Conservation (phyloP, 2,113 vertebrate species). For the Hypanus sabinus region DNA sequence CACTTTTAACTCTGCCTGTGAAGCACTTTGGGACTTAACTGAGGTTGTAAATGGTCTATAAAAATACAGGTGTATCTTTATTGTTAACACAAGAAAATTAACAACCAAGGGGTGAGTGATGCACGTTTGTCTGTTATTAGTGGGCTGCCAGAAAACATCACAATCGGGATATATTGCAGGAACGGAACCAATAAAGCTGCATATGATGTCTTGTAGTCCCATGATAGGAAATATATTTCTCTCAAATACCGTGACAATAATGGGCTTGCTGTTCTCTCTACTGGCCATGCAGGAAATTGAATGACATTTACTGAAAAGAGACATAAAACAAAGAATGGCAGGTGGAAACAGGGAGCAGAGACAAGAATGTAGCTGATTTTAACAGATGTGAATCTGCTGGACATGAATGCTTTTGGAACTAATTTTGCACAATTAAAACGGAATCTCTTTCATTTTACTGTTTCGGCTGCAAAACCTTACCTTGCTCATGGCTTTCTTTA, state of each 20-base stretch:
- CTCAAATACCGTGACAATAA: conserved; percentile 8
- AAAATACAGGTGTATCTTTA: background rate
- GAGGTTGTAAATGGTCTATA: background rate
- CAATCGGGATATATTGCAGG: background rate
- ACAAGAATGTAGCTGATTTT: background rate
- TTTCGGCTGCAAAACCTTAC: background rate
- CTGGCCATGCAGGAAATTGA: conserved; percentile 31
- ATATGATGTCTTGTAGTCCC: background rate
- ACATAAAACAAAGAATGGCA: conserved; percentile 33
- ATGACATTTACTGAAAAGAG: conserved; percentile 18
- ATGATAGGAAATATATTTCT: background rate
- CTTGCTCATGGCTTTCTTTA: background rate
- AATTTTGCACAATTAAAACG: conserved; percentile 1
- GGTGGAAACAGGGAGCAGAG: background rate
- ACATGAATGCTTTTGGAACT: background rate
- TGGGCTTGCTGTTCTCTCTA: conserved; percentile 29
- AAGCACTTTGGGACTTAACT: background rate
- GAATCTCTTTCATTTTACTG: background rate
- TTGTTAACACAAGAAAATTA: background rate
- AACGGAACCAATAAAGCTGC: background rate
- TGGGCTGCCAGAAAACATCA: background rate
- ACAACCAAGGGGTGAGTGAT: too few species aligned
- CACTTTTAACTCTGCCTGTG: background rate
- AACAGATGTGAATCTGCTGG: background rate
- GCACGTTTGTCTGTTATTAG: background rate